Base-by-base conservation (phyloP, 2,888 invertebrate species). In the Atrina japonica region DNA sequence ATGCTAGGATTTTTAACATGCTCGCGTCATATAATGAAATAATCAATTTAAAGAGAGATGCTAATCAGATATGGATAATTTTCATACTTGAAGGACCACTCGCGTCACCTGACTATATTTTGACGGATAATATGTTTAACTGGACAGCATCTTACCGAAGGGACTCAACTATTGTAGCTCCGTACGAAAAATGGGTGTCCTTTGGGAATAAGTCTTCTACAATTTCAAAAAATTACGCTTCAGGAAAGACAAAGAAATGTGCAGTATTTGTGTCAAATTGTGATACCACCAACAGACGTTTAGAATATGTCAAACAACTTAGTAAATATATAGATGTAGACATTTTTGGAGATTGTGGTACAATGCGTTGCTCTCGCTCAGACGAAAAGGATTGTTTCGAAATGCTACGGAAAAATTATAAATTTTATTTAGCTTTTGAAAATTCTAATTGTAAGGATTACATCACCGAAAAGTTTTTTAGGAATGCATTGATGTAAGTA, bases 201-300 rank as follows among this genome's bases (percentile, higher is more conserved):
- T 96, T 95, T 88, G 90, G 91, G 93, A 0, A 91, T 92, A 59
- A 60, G 11, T 35, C 50, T 25, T 30, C 45, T 14, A 66, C 49
- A 27, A 61, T 64, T 9, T 56, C 35, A 5, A 77, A 71, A 60
- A 86, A 89, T 73, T 89, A 82, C 75, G 86, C 88, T 3, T 95
- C 95, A 0, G 97, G 97, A 88, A 98, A 97, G 91, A 97, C 96
- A 52, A 96, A 95, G 91, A 95, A 94, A 95, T 90, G 97, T 5
- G 98, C 98, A 66, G 97, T 98, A 97, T 98, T 98, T 91, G 97
- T 98, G 66, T 97, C 97, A 43, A 98, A 98, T 91, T 98, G 98
- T 89, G 96, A 95, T 78, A 96, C 98, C 1, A 93, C 95, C 60
- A 98, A 98, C 90, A 94, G 95, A 3, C 93, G 98, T 11, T 92